A percentile compares a stretch with the other conserved stretches of the same genome.
phyloP scores from a whole-genome alignment of 2,797 vertebrate species.

The Melanotaenia pygmaea region DNA sequence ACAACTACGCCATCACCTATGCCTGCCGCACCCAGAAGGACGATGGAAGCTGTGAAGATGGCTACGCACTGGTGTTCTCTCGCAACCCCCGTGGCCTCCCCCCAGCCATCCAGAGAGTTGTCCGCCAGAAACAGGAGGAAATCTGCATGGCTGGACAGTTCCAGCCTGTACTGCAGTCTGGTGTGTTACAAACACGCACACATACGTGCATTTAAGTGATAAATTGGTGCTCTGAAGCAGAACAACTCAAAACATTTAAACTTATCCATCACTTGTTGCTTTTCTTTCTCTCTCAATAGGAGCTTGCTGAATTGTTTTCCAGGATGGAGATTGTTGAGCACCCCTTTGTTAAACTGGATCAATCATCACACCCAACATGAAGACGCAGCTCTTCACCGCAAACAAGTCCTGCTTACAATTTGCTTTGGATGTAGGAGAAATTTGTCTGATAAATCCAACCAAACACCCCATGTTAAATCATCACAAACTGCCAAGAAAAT shows the following conservation, averaged over 20 bases:
- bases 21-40: slow-evolving; percentile 90
- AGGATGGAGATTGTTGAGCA: not conserved
- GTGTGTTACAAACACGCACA: slow-evolving; percentile 40
- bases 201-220: slow-evolving; percentile 4
- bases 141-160: slow-evolving; percentile 92
- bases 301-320: slow-evolving; percentile 65
- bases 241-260: slow-evolving; percentile 25
- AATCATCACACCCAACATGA: slow-evolving; percentile 12
- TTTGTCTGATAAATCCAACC: not conserved
- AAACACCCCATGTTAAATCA: not conserved
- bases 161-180: slow-evolving; percentile 91
- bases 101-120: slow-evolving; percentile 86
- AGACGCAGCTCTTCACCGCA: slow-evolving; percentile 12
- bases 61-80: slow-evolving; percentile 91
- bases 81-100: slow-evolving; percentile 90
- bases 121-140: slow-evolving; percentile 92
- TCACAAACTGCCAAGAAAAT: not conserved
- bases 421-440: slow-evolving; percentile 3
- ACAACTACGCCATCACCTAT: slow-evolving; percentile 93
- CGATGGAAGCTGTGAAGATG: slow-evolving; percentile 89
- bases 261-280: slow-evolving; percentile 17
- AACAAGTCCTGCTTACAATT: slow-evolving; percentile 13
- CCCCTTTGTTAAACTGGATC: slow-evolving; percentile 23
- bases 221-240: not conserved
- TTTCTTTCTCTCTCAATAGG: slow-evolving; percentile 62